Evolutionary conservation across 2,113 vertebrate species (phyloP).

Genomic region (Melanerpes aurifrons): DNA sequence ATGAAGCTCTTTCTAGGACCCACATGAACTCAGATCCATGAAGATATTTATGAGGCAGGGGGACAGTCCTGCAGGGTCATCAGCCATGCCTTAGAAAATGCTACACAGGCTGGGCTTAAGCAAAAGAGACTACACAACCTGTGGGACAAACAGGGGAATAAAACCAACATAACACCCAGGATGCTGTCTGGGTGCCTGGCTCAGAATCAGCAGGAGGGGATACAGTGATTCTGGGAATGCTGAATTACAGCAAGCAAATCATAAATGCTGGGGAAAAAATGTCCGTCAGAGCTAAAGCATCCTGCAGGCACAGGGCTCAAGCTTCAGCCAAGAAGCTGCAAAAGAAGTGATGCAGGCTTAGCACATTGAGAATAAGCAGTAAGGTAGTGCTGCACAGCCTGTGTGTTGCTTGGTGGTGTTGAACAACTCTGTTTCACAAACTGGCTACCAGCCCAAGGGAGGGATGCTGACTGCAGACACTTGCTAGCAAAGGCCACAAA

Average conservation of each 20-base stretch:
- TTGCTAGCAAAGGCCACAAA: neutral
- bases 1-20: neutral
- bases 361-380: neutral
- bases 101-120: neutral
- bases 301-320: neutral
- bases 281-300: neutral
- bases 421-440: neutral
- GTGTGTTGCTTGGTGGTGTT: neutral
- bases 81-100: neutral
- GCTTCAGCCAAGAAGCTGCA: neutral
- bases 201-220: neutral
- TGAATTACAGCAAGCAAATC: neutral
- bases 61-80: neutral
- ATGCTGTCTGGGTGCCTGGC: neutral
- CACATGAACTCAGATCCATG: neutral
- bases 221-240: neutral
- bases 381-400: neutral
- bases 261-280: neutral
- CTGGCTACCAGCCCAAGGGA: neutral
- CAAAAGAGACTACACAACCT: neutral
- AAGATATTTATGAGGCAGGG: neutral
- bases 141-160: neutral
- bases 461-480: neutral
- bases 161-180: fast-evolving
- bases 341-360: neutral